A percentile compares a stretch with the other conserved stretches of the same genome.
Evolutionary conservation across 2,113 vertebrate species (phyloP).

Genomic region (Microcebus jonahi): DNA sequence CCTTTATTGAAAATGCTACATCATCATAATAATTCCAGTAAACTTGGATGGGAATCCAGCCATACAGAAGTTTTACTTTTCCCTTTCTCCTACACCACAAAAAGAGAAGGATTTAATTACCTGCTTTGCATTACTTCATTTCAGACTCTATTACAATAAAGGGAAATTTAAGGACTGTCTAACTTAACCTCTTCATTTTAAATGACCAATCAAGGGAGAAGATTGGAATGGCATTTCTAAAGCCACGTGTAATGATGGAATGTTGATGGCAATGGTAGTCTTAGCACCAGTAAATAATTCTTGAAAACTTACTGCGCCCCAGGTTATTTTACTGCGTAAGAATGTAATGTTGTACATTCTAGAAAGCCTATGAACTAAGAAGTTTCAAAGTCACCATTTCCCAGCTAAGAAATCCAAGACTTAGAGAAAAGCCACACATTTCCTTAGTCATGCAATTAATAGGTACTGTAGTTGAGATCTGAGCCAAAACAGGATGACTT

Average conservation of each 20-base stretch:
- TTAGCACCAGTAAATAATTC: neutral
- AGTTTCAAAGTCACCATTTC: neutral
- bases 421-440: neutral
- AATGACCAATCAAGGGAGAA: neutral
- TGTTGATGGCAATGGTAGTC: neutral
- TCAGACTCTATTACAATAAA: neutral
- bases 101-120: neutral
- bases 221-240: neutral
- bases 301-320: neutral
- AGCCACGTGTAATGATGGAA: neutral
- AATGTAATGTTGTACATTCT: neutral
- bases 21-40: constrained; percentile 45
- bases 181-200: neutral
- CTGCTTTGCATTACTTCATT: neutral
- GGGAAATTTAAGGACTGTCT: neutral
- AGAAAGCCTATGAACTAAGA: neutral
- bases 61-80: neutral
- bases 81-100: neutral
- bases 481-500: neutral
- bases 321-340: neutral
- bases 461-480: neutral
- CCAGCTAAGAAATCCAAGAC: neutral
- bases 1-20: neutral
- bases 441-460: neutral
- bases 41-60: neutral